Evolutionary conservation across 2,113 vertebrate species (phyloP).

Genomic region (Sylvicapra grimmia): DNA sequence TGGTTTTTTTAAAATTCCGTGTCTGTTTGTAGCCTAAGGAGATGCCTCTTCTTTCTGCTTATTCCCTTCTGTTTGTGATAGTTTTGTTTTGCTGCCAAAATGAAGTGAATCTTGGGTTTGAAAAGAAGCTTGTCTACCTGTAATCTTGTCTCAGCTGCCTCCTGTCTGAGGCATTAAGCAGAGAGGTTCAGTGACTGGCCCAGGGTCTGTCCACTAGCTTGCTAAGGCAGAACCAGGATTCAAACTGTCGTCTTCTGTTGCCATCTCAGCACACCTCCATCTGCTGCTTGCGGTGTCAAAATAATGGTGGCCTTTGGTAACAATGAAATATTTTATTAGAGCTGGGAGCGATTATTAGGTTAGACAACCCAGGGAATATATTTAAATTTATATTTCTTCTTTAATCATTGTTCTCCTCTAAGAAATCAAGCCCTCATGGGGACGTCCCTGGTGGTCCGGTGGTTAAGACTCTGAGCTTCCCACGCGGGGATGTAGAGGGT

Average conservation of each 20-base stretch:
- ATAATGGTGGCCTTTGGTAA: background rate
- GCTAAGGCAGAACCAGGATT: background rate
- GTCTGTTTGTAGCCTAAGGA: background rate
- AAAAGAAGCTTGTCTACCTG: background rate
- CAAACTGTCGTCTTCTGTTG: background rate
- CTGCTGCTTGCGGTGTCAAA: background rate
- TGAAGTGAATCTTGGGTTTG: background rate
- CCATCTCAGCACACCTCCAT: background rate
- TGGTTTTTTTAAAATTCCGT: background rate
- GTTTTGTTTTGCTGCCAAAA: conserved; percentile 4
- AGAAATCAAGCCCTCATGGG: background rate
- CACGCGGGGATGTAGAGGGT: background rate
- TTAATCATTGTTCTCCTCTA: background rate
- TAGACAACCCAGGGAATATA: background rate
- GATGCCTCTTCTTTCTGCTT: background rate
- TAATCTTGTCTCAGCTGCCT: background rate
- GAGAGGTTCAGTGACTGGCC: background rate
- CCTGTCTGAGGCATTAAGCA: background rate
- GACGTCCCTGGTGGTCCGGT: background rate
- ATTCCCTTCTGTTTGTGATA: background rate
- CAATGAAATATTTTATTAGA: background rate
- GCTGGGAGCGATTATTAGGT: background rate
- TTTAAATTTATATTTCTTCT: conserved; percentile 2
- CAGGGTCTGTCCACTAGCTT: background rate
- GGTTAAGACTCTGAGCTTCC: background rate